Evolutionary conservation across 2,797 vertebrate genomes (phyloP).

Genomic region (Phrynocephalus guinanensis): DNA sequence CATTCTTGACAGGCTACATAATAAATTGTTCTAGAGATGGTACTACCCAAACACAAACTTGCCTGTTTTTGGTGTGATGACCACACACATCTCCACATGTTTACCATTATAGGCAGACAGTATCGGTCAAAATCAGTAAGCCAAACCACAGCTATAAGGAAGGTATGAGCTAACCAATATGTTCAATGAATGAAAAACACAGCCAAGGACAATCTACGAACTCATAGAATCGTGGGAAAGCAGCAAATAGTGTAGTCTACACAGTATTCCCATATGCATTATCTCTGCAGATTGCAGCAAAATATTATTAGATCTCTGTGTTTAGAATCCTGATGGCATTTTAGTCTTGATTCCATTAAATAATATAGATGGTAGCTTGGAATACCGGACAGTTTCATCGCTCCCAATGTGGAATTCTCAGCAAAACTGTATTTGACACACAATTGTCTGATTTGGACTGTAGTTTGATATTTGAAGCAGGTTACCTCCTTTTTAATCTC

Average conservation of each 20-base stretch:
- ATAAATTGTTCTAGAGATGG: not conserved
- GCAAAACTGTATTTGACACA: not conserved
- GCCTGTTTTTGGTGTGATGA: not conserved
- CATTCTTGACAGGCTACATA: not conserved
- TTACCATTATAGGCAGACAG: not conserved
- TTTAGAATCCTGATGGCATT: not conserved
- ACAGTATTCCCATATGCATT: too few species aligned
- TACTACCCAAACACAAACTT: not conserved
- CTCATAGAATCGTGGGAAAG: too few species aligned
- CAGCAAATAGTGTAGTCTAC: too few species aligned
- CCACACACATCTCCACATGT: not conserved
- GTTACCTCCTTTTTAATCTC: not conserved
- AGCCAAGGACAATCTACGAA: too few species aligned
- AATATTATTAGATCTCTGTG: not conserved
- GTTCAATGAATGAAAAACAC: not conserved
- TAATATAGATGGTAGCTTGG: not conserved
- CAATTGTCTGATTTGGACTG: not conserved
- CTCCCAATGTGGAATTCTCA: conserved; percentile 1
- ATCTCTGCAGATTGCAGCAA: too few species aligned
- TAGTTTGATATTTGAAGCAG: not conserved
- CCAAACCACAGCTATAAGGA: not conserved
- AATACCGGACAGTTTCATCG: not conserved
- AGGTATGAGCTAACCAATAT: not conserved
- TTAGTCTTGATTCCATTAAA: not conserved
- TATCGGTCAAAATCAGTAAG: not conserved